Conservation (phyloP, 2,113 vertebrate species). For the Ceyx melanurus region DNA sequence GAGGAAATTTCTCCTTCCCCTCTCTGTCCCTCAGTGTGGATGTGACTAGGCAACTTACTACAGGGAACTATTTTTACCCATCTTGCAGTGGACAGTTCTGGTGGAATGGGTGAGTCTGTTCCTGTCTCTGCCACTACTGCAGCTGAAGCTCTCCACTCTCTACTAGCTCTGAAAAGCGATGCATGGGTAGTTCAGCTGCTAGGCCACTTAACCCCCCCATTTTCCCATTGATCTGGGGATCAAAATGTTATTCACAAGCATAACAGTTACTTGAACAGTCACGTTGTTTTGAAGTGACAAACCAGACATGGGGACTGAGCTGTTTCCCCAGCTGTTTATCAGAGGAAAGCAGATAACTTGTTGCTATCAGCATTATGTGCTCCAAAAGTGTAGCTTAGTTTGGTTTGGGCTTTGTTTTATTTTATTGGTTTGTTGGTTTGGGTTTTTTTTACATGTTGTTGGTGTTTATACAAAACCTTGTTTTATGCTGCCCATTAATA, state of each 20-base stretch:
- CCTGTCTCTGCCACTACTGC: not conserved
- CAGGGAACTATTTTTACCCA: not conserved
- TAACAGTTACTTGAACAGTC: not conserved
- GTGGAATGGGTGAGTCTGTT: not conserved
- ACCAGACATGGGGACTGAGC: not conserved
- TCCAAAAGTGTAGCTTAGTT: not conserved
- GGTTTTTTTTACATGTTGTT: not conserved
- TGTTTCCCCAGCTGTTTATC: slow-evolving; percentile 36
- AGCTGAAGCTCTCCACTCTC: not conserved
- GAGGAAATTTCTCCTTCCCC: not conserved
- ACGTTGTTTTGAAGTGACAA: not conserved
- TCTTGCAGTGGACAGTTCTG: not conserved
- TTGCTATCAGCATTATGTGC: not conserved
- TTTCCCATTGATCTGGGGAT: not conserved
- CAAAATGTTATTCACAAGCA: not conserved
- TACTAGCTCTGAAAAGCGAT: not conserved
- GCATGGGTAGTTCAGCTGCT: not conserved
- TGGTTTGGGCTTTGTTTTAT: too few relatives aligned
- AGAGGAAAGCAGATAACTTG: slow-evolving; percentile 3
- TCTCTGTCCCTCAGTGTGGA: not conserved
- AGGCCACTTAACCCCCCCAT: not conserved
- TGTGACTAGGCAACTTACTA: not conserved
- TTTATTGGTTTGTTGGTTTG: too few relatives aligned
- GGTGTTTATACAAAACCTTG: not conserved
- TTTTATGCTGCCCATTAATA: not conserved